A percentile compares a stretch with the other conserved stretches of the same genome.
Evolutionary conservation across 2,888 invertebrate genomes (phyloP).

Genomic region (Creontiades dilutus): DNA sequence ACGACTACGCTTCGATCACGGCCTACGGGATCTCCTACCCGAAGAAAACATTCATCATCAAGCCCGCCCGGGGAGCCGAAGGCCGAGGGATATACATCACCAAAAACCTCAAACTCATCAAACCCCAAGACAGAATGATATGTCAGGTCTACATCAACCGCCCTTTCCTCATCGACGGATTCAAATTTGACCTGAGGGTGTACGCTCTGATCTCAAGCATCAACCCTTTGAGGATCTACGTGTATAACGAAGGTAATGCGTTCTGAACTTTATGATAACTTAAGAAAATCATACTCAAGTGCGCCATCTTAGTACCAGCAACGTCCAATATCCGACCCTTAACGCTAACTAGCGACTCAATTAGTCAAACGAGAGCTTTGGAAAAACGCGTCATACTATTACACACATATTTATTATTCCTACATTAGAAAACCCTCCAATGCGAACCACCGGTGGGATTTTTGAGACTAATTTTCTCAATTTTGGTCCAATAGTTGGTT

Average conservation of each 20-base stretch:
- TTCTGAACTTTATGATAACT: no score
- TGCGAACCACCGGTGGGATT: no score
- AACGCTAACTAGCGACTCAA: no score
- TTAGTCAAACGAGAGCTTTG: no score
- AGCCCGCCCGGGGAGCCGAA: slow-evolving; percentile 94
- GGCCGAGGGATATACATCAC: slow-evolving; percentile 93
- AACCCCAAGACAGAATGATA: slow-evolving; percentile 88
- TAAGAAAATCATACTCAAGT: no score
- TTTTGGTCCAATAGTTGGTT: no score
- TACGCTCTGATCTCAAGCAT: slow-evolving; percentile 93
- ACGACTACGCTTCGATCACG: slow-evolving; percentile 73
- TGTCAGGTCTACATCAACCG: slow-evolving; percentile 88
- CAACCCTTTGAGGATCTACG: slow-evolving; percentile 92
- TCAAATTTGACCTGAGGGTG: slow-evolving; percentile 93
- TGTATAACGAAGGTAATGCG: slow-evolving; percentile 89
- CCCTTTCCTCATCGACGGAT: slow-evolving; percentile 93
- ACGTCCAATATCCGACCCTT: no score
- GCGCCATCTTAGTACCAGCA: no score
- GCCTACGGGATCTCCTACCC: slow-evolving; percentile 85
- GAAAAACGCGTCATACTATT: no score
- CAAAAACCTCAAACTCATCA: slow-evolving; percentile 88
- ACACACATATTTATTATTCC: no score
- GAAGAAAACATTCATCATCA: slow-evolving; percentile 89
- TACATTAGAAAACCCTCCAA: no score
- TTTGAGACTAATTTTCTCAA: no score